Conservation (phyloP, 2,113 vertebrate genomes). For the Trichomycterus rosablanca region DNA sequence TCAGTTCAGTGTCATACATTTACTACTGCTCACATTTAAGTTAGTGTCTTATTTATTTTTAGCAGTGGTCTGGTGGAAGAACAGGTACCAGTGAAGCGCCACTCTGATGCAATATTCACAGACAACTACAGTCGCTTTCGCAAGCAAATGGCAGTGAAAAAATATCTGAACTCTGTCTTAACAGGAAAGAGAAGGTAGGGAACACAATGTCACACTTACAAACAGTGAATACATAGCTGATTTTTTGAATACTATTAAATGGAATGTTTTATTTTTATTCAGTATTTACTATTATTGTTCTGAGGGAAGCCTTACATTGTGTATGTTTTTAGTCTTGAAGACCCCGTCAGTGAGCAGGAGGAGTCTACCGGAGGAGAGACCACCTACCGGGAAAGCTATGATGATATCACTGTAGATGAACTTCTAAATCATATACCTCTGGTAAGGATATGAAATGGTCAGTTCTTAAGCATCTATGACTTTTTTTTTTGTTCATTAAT, state of each 20-base stretch:
- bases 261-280: background rate
- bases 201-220: background rate
- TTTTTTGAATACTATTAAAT: too few relatives aligned
- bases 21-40: too few relatives aligned
- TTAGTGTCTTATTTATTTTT: conserved; percentile 24
- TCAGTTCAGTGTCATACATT: too few relatives aligned
- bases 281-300: background rate
- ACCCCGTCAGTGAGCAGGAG: conserved; percentile 70
- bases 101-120: conserved; percentile 93
- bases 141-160: conserved; percentile 96
- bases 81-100: conserved; percentile 79
- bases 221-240: too few relatives aligned
- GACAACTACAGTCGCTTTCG: conserved; percentile 94
- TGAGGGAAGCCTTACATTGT: background rate
- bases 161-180: conserved; percentile 88
- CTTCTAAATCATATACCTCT: conserved; percentile 74
- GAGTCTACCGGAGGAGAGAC: conserved; percentile 74
- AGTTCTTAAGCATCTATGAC: background rate
- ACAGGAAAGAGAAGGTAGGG: conserved; percentile 88
- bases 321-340: conserved; percentile 70
- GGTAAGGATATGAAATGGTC: conserved; percentile 63
- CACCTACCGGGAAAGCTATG: conserved; percentile 78
- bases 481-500: too few relatives aligned
- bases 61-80: conserved; percentile 76
- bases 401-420: conserved; percentile 71